Evolutionary conservation across 2,888 invertebrate genomes (phyloP).

Genomic region (Drosophila bunnanda): DNA sequence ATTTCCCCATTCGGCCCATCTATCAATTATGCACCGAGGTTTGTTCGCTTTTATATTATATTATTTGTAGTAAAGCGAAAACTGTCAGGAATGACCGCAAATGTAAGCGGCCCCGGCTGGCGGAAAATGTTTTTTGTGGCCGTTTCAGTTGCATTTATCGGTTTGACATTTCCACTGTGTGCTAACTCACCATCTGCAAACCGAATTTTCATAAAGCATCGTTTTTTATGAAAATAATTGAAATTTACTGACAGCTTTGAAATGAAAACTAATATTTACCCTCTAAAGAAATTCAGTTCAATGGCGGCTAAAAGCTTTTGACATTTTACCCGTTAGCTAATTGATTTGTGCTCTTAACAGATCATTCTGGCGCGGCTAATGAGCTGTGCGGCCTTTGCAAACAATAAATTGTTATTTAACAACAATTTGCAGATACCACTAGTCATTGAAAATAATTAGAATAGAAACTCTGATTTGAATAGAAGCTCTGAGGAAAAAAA

Average conservation of each 20-base stretch:
- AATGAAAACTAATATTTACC: conserved; percentile 19
- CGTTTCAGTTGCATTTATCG: conserved; percentile 47
- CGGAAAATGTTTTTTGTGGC: conserved; percentile 42
- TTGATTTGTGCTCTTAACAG: conserved; percentile 15
- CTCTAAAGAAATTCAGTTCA: background rate
- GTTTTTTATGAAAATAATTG: background rate
- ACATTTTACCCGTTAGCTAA: conserved; percentile 20
- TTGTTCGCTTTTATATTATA: conserved; percentile 51
- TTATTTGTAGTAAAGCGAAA: conserved; percentile 36
- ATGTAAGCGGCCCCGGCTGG: conserved; percentile 28
- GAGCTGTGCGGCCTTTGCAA: conserved; percentile 1
- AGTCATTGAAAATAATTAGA: background rate
- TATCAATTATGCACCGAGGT: conserved; percentile 61
- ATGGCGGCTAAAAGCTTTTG: background rate
- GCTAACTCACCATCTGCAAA: conserved; percentile 1
- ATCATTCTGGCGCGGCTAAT: conserved; percentile 7
- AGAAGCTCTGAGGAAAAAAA: background rate
- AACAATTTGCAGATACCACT: background rate
- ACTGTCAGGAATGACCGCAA: conserved; percentile 58
- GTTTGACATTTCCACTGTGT: conserved; percentile 50
- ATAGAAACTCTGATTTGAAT: background rate
- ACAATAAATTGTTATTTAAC: background rate
- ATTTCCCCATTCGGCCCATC: conserved; percentile 35
- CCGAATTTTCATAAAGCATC: conserved; percentile 6
- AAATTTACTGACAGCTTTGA: background rate